phyloP scores from a whole-genome alignment of 1,140 invertebrate genomes.

The Babylonia areolata region DNA sequence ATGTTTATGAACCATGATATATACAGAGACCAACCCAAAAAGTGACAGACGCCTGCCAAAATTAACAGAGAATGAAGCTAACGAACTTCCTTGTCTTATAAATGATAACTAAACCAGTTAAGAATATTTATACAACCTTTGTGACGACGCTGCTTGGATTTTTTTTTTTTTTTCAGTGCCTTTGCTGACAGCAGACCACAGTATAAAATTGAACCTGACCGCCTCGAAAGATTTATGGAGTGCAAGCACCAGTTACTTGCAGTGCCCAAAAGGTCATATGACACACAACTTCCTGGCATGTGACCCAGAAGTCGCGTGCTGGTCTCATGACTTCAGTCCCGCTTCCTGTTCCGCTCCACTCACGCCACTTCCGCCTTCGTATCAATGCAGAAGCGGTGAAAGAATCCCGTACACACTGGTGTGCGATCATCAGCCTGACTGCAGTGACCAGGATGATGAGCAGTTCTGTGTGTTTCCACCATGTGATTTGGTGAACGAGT shows the following conservation, averaged over 20 bases:
- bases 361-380: conserved; percentile 15
- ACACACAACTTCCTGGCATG: conserved; percentile 20
- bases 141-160: no score
- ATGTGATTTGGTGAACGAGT: background rate
- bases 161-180: no score
- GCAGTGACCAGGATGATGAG: conserved; percentile 33
- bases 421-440: conserved; percentile 33
- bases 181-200: no score
- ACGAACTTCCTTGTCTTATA: no score
- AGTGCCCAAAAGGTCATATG: background rate
- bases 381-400: background rate
- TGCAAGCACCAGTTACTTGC: background rate
- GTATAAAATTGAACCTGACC: no score
- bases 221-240: no score
- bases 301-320: background rate
- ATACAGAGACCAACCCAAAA: no score
- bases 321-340: background rate
- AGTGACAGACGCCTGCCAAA: no score
- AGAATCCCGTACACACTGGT: conserved; percentile 26
- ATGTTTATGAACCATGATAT: no score
- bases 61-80: no score
- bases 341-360: background rate
- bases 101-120: no score
- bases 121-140: no score
- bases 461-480: conserved; percentile 16